phyloP scores from a whole-genome alignment of 92 coral and sea anemone species.

The Galaxea fascicularis region DNA sequence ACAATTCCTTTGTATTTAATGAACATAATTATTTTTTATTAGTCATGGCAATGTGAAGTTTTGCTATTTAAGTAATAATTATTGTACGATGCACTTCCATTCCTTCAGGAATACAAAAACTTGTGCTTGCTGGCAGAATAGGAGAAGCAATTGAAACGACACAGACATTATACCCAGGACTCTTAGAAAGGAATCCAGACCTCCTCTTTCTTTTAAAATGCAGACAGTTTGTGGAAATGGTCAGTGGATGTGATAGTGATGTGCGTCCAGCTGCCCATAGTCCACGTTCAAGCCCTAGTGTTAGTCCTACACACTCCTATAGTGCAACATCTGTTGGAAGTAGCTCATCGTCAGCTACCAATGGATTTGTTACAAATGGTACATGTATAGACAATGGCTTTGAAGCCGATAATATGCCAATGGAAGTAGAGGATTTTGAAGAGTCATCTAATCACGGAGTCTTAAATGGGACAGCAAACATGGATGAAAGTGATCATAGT shows the following conservation, averaged over 20 bases:
- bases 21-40: too few species aligned
- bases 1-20: too few species aligned
- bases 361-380: conserved; percentile 93
- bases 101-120: conserved; percentile 92
- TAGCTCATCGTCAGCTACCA: conserved; percentile 78
- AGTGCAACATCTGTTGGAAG: conserved; percentile 82
- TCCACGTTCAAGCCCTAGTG: conserved; percentile 97
- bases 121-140: conserved; percentile 93
- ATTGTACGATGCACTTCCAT: neutral
- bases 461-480: conserved; percentile 84
- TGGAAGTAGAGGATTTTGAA: conserved; percentile 93
- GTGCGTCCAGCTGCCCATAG: conserved; percentile 96
- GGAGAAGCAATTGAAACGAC: conserved; percentile 99
- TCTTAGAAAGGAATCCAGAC: conserved; percentile 95
- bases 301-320: conserved; percentile 97
- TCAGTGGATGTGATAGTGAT: conserved; percentile 96
- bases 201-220: conserved; percentile 92
- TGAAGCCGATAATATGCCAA: conserved; percentile 86
- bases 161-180: conserved; percentile 94
- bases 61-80: too few species aligned
- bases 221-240: conserved; percentile 99
- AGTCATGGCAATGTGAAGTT: too few species aligned
- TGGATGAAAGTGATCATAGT: conserved; percentile 78
- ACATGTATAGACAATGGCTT: conserved; percentile 88
- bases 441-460: conserved; percentile 75